Evolutionary conservation across 2,888 invertebrate species (phyloP).

Genomic region (Diarsia rubi): DNA sequence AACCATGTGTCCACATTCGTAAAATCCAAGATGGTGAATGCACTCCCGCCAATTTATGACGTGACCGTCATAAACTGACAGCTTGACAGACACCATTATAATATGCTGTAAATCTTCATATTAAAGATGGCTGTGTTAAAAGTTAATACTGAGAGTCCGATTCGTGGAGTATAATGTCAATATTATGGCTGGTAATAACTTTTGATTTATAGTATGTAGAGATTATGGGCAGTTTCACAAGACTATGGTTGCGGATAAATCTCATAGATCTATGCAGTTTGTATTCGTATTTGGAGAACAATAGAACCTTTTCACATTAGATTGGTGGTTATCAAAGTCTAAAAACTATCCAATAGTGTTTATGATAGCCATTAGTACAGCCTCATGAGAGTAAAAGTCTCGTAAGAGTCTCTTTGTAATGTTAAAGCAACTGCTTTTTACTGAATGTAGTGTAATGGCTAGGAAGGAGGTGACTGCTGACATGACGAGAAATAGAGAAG

Average conservation of each 20-base stretch:
- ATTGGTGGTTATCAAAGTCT: conserved; percentile 1
- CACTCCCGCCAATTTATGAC: conserved; percentile 64
- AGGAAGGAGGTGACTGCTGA: too few species aligned
- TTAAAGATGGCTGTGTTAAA: conserved; percentile 47
- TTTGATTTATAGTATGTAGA: conserved; percentile 43
- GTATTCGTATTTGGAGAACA: conserved; percentile 1
- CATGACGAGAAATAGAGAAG: too few species aligned
- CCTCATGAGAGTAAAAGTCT: too few species aligned
- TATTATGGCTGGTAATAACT: conserved; percentile 48
- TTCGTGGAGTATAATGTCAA: conserved; percentile 31
- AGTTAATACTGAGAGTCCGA: conserved; percentile 42
- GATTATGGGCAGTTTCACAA: conserved; percentile 21
- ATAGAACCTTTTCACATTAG: neutral
- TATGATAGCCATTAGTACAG: neutral
- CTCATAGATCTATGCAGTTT: conserved; percentile 12
- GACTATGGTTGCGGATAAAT: neutral
- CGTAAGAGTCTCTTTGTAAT: too few species aligned
- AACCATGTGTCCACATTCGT: conserved; percentile 29
- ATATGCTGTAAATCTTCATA: conserved; percentile 50
- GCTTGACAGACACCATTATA: conserved; percentile 57
- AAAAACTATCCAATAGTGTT: neutral
- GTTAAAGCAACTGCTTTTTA: too few species aligned
- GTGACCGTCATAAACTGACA: conserved; percentile 71
- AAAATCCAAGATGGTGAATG: conserved; percentile 60
- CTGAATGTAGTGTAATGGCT: too few species aligned